These are phyloP conservation scores for Hassar affinis DNA, from an alignment of 2,113 vertebrate species.

Conservation along the genomic window DNA sequence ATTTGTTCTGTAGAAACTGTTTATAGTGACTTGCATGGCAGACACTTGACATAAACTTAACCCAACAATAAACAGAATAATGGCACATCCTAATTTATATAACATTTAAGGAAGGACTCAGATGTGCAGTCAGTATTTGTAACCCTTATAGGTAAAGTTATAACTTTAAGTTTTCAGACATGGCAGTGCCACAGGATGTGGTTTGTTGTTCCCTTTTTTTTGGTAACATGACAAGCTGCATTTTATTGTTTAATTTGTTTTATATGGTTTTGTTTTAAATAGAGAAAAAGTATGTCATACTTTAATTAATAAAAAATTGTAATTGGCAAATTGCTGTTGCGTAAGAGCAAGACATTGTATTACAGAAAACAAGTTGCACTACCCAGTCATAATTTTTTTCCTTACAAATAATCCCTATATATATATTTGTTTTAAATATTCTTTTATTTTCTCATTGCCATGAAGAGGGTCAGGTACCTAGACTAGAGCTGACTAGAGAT, in stretches of 20 bases:
- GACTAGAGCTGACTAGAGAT: not conserved
- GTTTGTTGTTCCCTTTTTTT: fast-evolving
- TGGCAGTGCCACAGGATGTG: not conserved
- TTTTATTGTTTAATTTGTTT: not conserved
- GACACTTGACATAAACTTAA: not conserved
- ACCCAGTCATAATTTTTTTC: not conserved
- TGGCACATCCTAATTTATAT: not conserved
- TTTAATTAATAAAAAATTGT: not conserved
- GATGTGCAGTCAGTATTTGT: not conserved
- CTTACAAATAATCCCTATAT: not conserved
- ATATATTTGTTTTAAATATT: not conserved
- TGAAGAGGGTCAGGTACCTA: not conserved
- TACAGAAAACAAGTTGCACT: not conserved
- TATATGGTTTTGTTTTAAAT: not conserved
- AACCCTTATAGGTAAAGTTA: not conserved
- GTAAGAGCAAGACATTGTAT: not conserved
- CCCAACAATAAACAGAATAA: not conserved
- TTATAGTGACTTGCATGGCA: not conserved
- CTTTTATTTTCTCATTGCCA: too few species aligned
- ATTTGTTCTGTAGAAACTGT: not conserved
- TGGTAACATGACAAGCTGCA: not conserved
- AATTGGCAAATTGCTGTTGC: not conserved
- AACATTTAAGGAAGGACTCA: not conserved
- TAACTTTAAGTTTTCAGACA: not conserved
- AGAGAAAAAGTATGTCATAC: not conserved